These are phyloP conservation scores for Anneissia japonica DNA, from an alignment of 35 echinoderm and acorn worm genomes.

Conservation along the genomic window DNA sequence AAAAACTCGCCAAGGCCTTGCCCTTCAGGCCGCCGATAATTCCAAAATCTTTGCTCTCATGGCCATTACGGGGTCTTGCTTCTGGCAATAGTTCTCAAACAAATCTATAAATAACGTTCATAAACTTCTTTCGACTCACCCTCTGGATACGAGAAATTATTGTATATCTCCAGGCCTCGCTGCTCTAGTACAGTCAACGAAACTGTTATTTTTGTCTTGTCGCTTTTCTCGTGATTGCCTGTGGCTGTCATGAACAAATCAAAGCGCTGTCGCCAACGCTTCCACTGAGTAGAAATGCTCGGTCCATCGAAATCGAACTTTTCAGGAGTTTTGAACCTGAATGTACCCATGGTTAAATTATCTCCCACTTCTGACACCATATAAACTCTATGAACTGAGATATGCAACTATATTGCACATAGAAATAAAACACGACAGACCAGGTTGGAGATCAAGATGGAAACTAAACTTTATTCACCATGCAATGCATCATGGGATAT, in stretches of 20 bases:
- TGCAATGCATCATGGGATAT: too few species aligned
- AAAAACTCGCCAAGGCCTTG: background rate
- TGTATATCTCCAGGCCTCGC: background rate
- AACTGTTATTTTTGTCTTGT: background rate
- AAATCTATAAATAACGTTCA: background rate
- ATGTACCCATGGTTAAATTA: too few species aligned
- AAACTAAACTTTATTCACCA: too few species aligned
- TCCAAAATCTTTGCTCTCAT: background rate
- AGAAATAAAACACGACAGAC: too few species aligned
- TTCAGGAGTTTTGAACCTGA: too few species aligned
- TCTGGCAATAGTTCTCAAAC: background rate
- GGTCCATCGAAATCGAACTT: background rate
- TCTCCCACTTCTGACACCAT: background rate
- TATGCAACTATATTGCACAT: too few species aligned
- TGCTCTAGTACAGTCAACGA: background rate
- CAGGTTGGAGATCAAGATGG: too few species aligned
- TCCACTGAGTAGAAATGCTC: background rate
- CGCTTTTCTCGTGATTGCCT: background rate
- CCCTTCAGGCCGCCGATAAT: background rate
- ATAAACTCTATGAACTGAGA: too few species aligned
- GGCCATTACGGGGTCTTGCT: background rate
- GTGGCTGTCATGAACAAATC: background rate
- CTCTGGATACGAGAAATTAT: background rate
- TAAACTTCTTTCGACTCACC: background rate
- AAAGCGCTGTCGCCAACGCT: background rate